Base-by-base conservation (phyloP, 2,113 vertebrate genomes). In the Seriola quinqueradiata region DNA sequence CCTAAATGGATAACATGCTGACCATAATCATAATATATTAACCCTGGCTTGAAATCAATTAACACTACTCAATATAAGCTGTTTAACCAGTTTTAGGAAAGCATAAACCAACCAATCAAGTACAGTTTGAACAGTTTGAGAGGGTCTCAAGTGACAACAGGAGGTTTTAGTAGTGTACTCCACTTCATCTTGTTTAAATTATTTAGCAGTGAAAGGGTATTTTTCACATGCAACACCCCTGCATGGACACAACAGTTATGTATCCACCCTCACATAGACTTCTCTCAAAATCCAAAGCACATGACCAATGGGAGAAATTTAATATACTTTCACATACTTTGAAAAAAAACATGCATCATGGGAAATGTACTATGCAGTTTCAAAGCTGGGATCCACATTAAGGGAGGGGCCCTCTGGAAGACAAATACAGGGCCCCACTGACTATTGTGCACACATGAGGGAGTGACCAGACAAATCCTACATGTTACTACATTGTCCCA, bases 351-450 rank as follows among this genome's bases (percentile, higher is more conserved):
- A 50, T 57, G 74, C 48, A 87, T 85, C 83, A 59, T 54, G 80
- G 81, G 82, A 90, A 84, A 89, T 88, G 79, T 72, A 57, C 68
- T 81, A 42, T 77, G 70, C 75, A 14, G 55, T 82, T 86, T 82
- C 17, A 83, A 90, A 87, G 85, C 83, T 90, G 84, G 58, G 68
- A 90, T 85, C 81, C 63, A 70, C 77, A 85, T 89, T 87, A 85
- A 88, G 80, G 84, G 79, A 89, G 82, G 79, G 55, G 73, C n/a
- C 65, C 48, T 55, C 77, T 50, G 14, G 13, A 67, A 77, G 75
- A 75, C 32, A 79, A 85, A 83, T 75, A 81, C 60, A 70, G 57
- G 74, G 80, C 82, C 85, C 86, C 55, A 19, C 28, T 87, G 84
- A 87, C 76, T 88, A 68, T 87, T 25, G 78, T 79, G 75, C 61